Percentiles rank a stretch among this genome's conserved stretches.
phyloP scores from a whole-genome alignment of 2,113 vertebrate genomes.

The Gasterosteus aculeatus region DNA sequence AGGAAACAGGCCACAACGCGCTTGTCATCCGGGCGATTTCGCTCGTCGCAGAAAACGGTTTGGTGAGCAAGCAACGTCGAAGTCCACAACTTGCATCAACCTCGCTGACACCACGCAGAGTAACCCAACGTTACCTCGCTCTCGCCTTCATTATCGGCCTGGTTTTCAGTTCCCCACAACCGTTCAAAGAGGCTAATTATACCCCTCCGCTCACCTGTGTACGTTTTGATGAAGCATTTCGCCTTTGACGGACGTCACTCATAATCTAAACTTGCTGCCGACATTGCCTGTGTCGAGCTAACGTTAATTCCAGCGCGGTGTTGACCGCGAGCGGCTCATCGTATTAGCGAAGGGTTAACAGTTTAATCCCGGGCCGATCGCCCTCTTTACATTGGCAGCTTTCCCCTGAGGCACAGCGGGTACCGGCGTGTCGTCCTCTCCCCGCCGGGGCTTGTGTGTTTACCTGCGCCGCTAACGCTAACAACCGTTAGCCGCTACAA shows the following conservation, averaged over 20 bases:
- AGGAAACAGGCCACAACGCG: background rate
- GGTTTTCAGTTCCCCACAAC: background rate
- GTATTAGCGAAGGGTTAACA: conserved; percentile 66
- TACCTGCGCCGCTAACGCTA: conserved; percentile 71
- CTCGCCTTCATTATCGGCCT: background rate
- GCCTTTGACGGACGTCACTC: conserved; percentile 43
- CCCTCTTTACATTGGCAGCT: conserved; percentile 52
- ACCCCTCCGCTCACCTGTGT: conserved; percentile 69
- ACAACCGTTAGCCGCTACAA: conserved; percentile 46
- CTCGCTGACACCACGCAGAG: background rate
- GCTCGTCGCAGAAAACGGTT: background rate
- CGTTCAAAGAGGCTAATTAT: background rate
- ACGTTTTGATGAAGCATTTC: conserved; percentile 38
- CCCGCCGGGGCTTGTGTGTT: conserved; percentile 61
- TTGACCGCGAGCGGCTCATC: conserved; percentile 55
- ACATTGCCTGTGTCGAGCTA: conserved; percentile 52
- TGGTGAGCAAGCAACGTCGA: background rate
- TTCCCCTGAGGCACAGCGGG: conserved; percentile 26
- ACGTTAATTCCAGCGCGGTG: conserved; percentile 40
- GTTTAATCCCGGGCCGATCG: conserved; percentile 71
- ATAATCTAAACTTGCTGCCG: conserved; percentile 54
- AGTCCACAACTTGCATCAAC: background rate
- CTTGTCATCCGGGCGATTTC: too few relatives aligned
- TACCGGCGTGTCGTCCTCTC: conserved; percentile 30
- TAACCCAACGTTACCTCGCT: conserved; percentile 2